phyloP scores from a whole-genome alignment of 2,797 vertebrate genomes.

The Chelidonichthys spinosus region DNA sequence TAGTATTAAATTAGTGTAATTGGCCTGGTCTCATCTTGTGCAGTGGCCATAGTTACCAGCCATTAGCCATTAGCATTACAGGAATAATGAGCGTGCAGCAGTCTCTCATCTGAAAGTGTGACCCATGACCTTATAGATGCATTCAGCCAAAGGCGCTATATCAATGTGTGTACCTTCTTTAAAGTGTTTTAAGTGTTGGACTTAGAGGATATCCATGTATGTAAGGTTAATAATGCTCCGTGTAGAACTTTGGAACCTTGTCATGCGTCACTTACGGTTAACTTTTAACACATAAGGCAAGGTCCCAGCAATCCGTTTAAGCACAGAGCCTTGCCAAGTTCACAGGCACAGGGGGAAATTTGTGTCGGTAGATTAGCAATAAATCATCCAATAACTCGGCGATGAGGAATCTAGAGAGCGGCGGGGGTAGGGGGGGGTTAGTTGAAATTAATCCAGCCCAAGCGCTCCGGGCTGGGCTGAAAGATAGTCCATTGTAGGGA shows the following conservation, averaged over 20 bases:
- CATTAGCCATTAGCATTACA: constrained; percentile 69
- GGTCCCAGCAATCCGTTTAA: constrained; percentile 76
- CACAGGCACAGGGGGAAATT: constrained; percentile 77
- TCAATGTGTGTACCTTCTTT: constrained; percentile 38
- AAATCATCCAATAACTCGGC: constrained; percentile 81
- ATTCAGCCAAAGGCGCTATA: constrained; percentile 51
- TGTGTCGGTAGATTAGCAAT: constrained; percentile 82
- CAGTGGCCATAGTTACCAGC: constrained; percentile 58
- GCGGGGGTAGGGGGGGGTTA: constrained; percentile 49
- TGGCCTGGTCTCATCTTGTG: constrained; percentile 67
- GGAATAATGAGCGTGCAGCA: constrained; percentile 68
- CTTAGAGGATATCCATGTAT: constrained; percentile 27
- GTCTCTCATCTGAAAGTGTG: constrained; percentile 59
- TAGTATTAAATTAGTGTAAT: constrained; percentile 75
- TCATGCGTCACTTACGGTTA: constrained; percentile 53
- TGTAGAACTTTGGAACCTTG: constrained; percentile 51
- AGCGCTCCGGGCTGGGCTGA: constrained; percentile 63
- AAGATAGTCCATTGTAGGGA: constrained; percentile 73
- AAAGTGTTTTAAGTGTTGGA: constrained; percentile 21
- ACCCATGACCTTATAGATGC: constrained; percentile 60
- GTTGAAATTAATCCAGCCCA: constrained; percentile 78
- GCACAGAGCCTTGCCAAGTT: constrained; percentile 74
- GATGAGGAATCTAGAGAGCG: constrained; percentile 74
- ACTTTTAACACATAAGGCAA: constrained; percentile 64
- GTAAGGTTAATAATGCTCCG: constrained; percentile 53